Base-by-base conservation (phyloP, 2,888 invertebrate species). In the Tenthredo scrophulariae region DNA sequence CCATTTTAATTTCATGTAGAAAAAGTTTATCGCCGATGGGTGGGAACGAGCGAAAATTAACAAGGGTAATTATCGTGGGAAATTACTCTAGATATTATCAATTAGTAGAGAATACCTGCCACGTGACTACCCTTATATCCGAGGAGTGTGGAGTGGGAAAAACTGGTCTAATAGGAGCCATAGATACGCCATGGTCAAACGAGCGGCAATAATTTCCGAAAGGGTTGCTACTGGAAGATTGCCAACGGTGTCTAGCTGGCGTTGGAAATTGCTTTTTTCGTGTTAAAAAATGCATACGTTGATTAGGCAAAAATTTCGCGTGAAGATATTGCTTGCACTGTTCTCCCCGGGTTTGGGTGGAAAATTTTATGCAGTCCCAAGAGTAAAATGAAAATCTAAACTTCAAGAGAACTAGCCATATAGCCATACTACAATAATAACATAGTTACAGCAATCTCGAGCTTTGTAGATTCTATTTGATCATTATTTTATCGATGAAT, bases 281-380 rank as follows among this genome's bases (percentile, higher is more conserved):
- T 29, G 1, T 50, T 50, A 54, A 77, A 77, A 77, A 77, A 77
- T 77, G 26, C 50, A 77, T 33, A 77, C 77, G 77, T 77, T 77
- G 77, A 77, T 77, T 77, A 50, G 77, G 46, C 54, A 33, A 46
- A 77, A 40, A 54, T 54, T 40, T 29, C 15, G 26, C 29, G 33
- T 18, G 77, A 77, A 54, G 50, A 77, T 77, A 77, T 54, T 54
- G 77, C 77, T 15, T 77, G 33, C 54, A 77, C 15, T 33, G 50
- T 77, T 26, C 77, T 18, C 33, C 29, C 29, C 15, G 50, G 15
- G 33, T n/a, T 22, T 10, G 15, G 33, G 15, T n/a, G 43, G 43
- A 74, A n/a, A 9, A 74, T 26, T 40, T 77, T 18, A 33, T 54
- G 9, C 33, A 50, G 50, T 77, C 50, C 54, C 77, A 10, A 26